phyloP scores from a whole-genome alignment of 1,140 invertebrate species.

The Drosophila tsacasi region DNA sequence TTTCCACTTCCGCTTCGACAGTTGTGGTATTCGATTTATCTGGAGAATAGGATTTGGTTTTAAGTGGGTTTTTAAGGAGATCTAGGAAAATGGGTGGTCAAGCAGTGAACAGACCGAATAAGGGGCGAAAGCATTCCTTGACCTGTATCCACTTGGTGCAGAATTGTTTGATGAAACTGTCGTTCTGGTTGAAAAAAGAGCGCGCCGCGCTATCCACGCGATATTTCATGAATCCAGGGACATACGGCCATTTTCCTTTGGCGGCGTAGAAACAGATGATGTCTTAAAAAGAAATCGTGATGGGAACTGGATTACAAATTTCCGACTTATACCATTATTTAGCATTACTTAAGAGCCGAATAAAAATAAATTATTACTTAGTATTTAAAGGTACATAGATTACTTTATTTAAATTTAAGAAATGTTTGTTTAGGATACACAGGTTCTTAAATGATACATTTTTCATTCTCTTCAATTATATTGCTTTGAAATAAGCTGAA shows the following conservation, averaged over 20 bases:
- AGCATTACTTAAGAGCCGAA: neutral
- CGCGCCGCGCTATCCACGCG: slow-evolving; percentile 67
- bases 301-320: neutral
- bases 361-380: neutral
- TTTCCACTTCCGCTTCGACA: slow-evolving; percentile 48
- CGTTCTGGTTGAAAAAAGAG: slow-evolving; percentile 72
- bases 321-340: neutral
- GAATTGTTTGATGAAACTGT: slow-evolving; percentile 73
- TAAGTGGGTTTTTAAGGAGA: neutral
- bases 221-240: slow-evolving; percentile 76
- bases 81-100: rapidly evolving
- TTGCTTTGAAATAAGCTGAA: too few species aligned
- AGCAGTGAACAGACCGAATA: slow-evolving; percentile 56
- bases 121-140: slow-evolving; percentile 77
- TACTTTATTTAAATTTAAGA: too few species aligned
- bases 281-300: slow-evolving; percentile 45
- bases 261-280: slow-evolving; percentile 84
- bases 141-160: slow-evolving; percentile 82
- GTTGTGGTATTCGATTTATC: slow-evolving; percentile 51
- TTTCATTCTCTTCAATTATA: too few species aligned
- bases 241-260: slow-evolving; percentile 83
- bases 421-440: too few species aligned
- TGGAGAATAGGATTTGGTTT: neutral
- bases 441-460: too few species aligned
- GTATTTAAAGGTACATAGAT: too few species aligned